Evolutionary conservation across 2,888 invertebrate species (phyloP), one percentile per base, ranked within the genome.

Genomic region (Brenthis daphne): DNA sequence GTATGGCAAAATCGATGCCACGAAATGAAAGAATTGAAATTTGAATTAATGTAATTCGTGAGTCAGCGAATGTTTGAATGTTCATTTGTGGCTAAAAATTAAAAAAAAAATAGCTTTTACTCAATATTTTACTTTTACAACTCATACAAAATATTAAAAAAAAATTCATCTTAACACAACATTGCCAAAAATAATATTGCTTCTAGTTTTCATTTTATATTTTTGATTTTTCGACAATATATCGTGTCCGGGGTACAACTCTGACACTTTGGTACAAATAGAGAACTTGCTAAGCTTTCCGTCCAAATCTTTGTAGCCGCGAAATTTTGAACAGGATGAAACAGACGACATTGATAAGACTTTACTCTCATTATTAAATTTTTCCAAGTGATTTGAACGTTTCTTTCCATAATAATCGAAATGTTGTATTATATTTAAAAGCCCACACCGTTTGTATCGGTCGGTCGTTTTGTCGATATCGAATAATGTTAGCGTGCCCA

Each of bases 381-480:
- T 77, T 43, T 43, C 37, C 37, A 43, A 43, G 37, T 43, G 2
- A 43, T 43, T 43, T 0, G 75, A 65, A 2, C 74, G 72, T 2
- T 57, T 71, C 64, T 79, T 82, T 0, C 85, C 85, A 47, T 76
- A 80, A 11, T 86, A 84, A 67, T 87, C 85, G 0, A 86, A 82
- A 55, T 86, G 86, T 64, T 86, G 83, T 13, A 86, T 80, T 0
- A 74, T 68, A 16, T 83, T 80, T 3, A 82, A 68, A 43, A 81
- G 69, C 3, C 63, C 65, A 60, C 85, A 85, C 67, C 74, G 78
- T 29, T 74, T 74, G 63, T 82, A 83, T 0, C 79, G 77, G 0
- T 80, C 80, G 43, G 67, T 68, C 0, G 60, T 47, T 0, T 56
- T 54, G 8, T 74, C 71, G 12, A 65, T 2, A 13, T 67, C 56